Evolutionary conservation across 2,113 vertebrate species (phyloP).

Genomic region (Panthera tigris): DNA sequence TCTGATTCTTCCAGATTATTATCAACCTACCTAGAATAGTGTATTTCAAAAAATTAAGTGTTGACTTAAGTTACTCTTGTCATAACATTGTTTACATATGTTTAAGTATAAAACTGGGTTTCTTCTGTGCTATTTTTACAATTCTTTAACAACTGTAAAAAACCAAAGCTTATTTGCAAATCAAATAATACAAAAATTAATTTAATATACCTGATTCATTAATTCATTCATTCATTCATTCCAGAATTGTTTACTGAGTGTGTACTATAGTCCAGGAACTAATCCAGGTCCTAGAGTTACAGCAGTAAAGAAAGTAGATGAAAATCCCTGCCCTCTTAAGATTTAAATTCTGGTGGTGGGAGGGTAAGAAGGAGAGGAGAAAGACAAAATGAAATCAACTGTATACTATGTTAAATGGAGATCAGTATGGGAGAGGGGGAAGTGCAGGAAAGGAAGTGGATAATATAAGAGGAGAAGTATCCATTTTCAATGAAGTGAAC

Average conservation of each 20-base stretch:
- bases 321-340: neutral
- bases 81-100: neutral
- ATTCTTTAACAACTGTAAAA: neutral
- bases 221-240: neutral
- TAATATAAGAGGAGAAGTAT: neutral
- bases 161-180: neutral
- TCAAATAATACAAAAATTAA: neutral
- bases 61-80: slow-evolving; percentile 13
- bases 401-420: neutral
- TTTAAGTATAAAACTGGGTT: neutral
- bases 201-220: neutral
- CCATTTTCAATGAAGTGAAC: neutral
- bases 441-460: neutral
- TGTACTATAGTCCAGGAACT: neutral
- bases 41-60: neutral
- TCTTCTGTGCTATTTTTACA: neutral
- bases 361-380: neutral
- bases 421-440: neutral
- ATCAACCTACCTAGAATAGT: neutral
- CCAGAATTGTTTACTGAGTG: neutral
- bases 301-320: neutral
- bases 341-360: neutral
- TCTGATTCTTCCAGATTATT: neutral
- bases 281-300: neutral
- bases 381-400: neutral